phyloP scores from a whole-genome alignment of 2,113 vertebrate genomes.

The Tyto alba region DNA sequence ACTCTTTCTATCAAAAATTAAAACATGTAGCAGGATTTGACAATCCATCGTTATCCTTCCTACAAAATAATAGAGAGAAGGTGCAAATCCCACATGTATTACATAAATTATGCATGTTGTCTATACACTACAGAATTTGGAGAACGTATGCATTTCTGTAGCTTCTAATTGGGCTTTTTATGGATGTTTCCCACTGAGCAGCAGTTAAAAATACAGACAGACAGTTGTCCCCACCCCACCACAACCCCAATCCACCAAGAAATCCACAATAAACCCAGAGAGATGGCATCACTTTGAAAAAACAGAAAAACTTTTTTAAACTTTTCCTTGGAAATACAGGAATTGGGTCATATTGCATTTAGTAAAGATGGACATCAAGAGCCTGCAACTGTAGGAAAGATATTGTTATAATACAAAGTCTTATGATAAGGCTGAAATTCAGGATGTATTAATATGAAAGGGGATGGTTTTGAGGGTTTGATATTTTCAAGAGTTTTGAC shows the following conservation, averaged over 20 bases:
- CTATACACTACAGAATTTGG: slow-evolving; percentile 10
- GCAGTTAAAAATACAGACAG: slow-evolving; percentile 27
- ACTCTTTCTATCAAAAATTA: slow-evolving; percentile 65
- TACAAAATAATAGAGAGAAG: slow-evolving; percentile 33
- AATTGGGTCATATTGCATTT: neutral
- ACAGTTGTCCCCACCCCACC: neutral
- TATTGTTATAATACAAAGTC: neutral
- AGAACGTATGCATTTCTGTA: neutral
- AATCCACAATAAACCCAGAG: slow-evolving; percentile 26
- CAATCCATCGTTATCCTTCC: slow-evolving; percentile 45
- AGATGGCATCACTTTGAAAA: neutral
- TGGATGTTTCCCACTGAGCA: neutral
- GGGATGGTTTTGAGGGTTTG: neutral
- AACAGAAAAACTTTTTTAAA: neutral
- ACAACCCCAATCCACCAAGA: neutral
- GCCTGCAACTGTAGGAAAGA: neutral
- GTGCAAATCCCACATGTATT: slow-evolving; percentile 9
- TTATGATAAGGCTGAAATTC: neutral
- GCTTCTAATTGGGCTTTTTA: slow-evolving; percentile 37
- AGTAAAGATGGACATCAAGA: neutral
- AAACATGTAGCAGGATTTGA: slow-evolving; percentile 38
- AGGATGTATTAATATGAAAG: neutral
- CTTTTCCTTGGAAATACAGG: neutral
- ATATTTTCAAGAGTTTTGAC: neutral
- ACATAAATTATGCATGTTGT: neutral